phyloP scores from a whole-genome alignment of 30 jellyfish, hydroid and myxozoan species.

The Pseudorhiza aurosa region DNA sequence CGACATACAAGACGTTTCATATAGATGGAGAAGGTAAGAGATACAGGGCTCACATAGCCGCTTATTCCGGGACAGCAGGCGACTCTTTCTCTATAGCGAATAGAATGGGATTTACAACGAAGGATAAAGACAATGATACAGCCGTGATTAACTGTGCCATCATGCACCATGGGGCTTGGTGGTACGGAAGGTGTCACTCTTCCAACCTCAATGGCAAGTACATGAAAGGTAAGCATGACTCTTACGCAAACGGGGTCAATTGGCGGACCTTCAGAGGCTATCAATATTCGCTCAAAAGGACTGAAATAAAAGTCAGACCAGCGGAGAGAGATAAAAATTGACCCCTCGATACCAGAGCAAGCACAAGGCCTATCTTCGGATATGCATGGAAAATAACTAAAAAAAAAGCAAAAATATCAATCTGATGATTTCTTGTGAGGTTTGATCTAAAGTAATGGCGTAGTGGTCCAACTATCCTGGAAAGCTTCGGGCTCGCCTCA shows the following conservation, averaged over 20 bases:
- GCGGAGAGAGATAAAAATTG: no score
- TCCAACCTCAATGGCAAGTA: slow-evolving; percentile 48
- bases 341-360: no score
- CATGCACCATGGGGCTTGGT: slow-evolving; percentile 38
- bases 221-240: slow-evolving; percentile 24
- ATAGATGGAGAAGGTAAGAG: slow-evolving; percentile 9
- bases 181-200: slow-evolving; percentile 26
- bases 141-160: slow-evolving; percentile 13
- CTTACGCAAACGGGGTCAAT: slow-evolving; percentile 18
- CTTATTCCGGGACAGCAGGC: slow-evolving; percentile 51
- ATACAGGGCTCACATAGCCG: slow-evolving; percentile 4
- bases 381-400: no score
- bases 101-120: slow-evolving; percentile 24
- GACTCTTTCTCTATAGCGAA: slow-evolving; percentile 5
- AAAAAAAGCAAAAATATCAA: no score
- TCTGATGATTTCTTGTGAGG: no score
- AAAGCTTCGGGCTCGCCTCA: no score
- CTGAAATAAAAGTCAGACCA: slow-evolving; percentile 30
- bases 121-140: slow-evolving; percentile 41
- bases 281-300: slow-evolving; percentile 13
- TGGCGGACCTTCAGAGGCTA: slow-evolving; percentile 31
- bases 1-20: slow-evolving; percentile 3
- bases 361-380: no score
- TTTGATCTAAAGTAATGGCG: no score
- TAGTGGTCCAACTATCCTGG: no score